Conservation (phyloP, 2,797 vertebrate species). For the Sebastes steindachneri region DNA sequence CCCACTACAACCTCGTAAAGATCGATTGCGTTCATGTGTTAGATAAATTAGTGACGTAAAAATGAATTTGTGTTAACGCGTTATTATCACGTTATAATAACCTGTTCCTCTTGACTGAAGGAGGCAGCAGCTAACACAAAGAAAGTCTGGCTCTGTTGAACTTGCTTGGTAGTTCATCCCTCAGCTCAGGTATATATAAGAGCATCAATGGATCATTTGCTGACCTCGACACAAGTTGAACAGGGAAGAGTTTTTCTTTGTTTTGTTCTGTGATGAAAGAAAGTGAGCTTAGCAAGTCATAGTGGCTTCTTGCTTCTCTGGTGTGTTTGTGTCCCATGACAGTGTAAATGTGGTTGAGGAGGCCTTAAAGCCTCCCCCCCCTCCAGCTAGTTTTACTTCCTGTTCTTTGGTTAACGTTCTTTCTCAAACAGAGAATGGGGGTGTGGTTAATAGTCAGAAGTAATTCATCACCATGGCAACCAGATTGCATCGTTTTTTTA, state of each 20-base stretch:
- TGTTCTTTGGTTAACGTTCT: too few species aligned
- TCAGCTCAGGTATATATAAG: background rate
- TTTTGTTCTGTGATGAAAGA: background rate
- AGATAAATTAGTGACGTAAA: fast-evolving
- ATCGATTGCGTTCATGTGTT: too few species aligned
- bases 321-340: background rate
- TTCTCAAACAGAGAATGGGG: too few species aligned
- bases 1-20: fast-evolving
- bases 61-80: too few species aligned
- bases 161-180: background rate
- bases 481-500: too few species aligned
- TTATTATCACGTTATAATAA: too few species aligned
- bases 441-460: too few species aligned
- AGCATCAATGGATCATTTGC: background rate
- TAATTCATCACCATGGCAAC: too few species aligned
- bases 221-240: background rate
- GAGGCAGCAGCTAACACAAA: background rate
- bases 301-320: background rate
- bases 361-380: background rate
- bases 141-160: background rate
- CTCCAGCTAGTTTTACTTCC: too few species aligned
- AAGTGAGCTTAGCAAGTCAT: too few species aligned
- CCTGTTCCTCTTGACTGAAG: too few species aligned
- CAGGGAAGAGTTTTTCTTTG: background rate
- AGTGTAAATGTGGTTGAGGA: background rate